Percentiles rank a stretch among this genome's conserved stretches.
These are phyloP conservation scores for Parotocinclus haroldoi DNA, from an alignment of 2,797 vertebrate species.

Conservation along the genomic window DNA sequence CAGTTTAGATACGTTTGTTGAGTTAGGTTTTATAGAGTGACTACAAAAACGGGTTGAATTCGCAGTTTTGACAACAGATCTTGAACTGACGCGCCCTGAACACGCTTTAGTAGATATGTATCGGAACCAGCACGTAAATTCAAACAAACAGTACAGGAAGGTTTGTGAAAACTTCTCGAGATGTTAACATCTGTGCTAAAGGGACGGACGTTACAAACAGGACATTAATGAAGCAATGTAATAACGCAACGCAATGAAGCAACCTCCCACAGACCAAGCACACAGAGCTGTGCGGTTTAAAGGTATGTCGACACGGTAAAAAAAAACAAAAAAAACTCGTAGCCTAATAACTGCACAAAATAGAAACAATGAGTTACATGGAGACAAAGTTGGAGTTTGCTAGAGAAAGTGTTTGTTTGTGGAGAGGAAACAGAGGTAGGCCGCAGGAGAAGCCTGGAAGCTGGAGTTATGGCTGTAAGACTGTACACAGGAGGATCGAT, in stretches of 20 bases:
- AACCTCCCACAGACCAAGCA: neutral
- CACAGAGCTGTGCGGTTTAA: too few relatives aligned
- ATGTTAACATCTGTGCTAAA: neutral
- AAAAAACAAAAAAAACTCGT: too few relatives aligned
- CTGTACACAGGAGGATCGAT: neutral
- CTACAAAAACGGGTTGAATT: too few relatives aligned
- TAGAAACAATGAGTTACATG: too few relatives aligned
- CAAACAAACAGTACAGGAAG: too few relatives aligned
- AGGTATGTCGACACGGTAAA: too few relatives aligned
- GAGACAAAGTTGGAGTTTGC: neutral
- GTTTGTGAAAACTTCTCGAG: neutral
- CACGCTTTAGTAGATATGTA: neutral
- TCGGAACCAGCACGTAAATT: too few relatives aligned
- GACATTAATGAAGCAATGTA: neutral
- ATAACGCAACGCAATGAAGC: neutral
- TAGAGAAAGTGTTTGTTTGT: neutral
- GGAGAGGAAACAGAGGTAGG: conserved; percentile 9
- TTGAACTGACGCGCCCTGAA: conserved; percentile 10
- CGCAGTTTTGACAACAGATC: conserved; percentile 1
- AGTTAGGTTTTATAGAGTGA: too few relatives aligned
- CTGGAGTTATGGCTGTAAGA: conserved; percentile 10
- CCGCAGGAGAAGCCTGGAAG: conserved; percentile 27
- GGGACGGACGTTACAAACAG: too few relatives aligned
- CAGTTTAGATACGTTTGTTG: too few relatives aligned
- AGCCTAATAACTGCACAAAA: too few relatives aligned